phyloP scores from a whole-genome alignment of 2,797 vertebrate species.

The Sebastes alutus region DNA sequence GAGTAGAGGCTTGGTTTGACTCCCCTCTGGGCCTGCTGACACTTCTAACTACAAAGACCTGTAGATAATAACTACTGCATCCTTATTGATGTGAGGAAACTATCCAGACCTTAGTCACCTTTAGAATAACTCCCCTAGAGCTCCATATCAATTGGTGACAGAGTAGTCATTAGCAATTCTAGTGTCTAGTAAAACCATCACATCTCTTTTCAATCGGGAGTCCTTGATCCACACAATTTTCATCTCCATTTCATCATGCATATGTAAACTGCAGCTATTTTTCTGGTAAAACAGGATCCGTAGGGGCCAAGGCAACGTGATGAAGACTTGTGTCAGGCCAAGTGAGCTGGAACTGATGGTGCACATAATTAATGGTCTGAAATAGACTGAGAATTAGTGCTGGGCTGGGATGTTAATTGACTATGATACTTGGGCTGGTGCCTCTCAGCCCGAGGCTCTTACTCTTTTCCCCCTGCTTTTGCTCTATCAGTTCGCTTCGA shows the following conservation, averaged over 20 bases:
- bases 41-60: slow-evolving; percentile 31
- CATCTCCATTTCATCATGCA: slow-evolving; percentile 60
- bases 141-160: background rate
- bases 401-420: slow-evolving; percentile 83
- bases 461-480: slow-evolving; percentile 59
- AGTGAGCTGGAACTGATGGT: slow-evolving; percentile 83
- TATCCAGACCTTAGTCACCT: slow-evolving; percentile 10
- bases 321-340: slow-evolving; percentile 78
- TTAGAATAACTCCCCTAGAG: slow-evolving; percentile 10
- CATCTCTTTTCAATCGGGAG: slow-evolving; percentile 28
- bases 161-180: slow-evolving; percentile 5
- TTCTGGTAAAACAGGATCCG: slow-evolving; percentile 68
- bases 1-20: slow-evolving; percentile 14
- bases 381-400: slow-evolving; percentile 83
- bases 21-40: slow-evolving; percentile 18
- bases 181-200: slow-evolving; percentile 8
- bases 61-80: slow-evolving; percentile 6
- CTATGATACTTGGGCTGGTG: slow-evolving; percentile 83
- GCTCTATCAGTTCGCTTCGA: slow-evolving; percentile 65
- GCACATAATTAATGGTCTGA: slow-evolving; percentile 84
- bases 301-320: slow-evolving; percentile 64
- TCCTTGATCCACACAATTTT: slow-evolving; percentile 45
- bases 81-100: slow-evolving; percentile 40
- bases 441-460: slow-evolving; percentile 73
- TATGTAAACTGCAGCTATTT: slow-evolving; percentile 64